These are phyloP conservation scores for Coreoperca whiteheadi DNA, from an alignment of 2,113 vertebrate genomes.

Conservation along the genomic window DNA sequence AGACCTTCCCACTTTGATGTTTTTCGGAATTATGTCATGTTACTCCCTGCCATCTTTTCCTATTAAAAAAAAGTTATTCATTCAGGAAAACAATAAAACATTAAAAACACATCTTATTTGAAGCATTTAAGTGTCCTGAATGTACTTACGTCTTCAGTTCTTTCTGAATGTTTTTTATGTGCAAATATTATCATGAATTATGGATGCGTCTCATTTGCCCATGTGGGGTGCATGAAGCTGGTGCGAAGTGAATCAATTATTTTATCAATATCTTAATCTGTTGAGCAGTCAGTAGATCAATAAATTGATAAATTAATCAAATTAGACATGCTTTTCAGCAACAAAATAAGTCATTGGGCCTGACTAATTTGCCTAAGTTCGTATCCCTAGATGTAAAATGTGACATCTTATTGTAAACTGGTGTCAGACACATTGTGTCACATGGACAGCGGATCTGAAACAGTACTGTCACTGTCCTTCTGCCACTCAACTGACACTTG, in stretches of 20 bases:
- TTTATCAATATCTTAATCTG: constrained; percentile 48
- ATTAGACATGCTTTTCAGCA: constrained; percentile 11
- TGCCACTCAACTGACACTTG: constrained; percentile 71
- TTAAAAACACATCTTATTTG: neutral
- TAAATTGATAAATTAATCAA: constrained; percentile 42
- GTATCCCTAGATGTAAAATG: neutral
- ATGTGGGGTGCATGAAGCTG: neutral
- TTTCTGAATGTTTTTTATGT: constrained; percentile 14
- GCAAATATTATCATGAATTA: constrained; percentile 17
- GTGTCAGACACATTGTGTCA: constrained; percentile 54
- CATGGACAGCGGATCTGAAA: constrained; percentile 46
- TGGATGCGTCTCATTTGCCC: constrained; percentile 27
- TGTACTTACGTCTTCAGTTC: neutral
- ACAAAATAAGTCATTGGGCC: neutral
- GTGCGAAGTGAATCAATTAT: constrained; percentile 25
- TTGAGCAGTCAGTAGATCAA: constrained; percentile 38
- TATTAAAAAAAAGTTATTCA: no score
- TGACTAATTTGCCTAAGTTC: neutral
- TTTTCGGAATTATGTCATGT: neutral
- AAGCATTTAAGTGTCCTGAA: neutral
- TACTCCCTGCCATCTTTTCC: neutral
- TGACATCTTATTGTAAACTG: constrained; percentile 54
- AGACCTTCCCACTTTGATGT: neutral
- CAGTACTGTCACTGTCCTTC: constrained; percentile 52
- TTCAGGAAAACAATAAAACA: neutral